A percentile compares a stretch with the other conserved stretches of the same genome.
Evolutionary conservation across 2,888 invertebrate genomes (phyloP).

Genomic region (Callimorpha dominula): DNA sequence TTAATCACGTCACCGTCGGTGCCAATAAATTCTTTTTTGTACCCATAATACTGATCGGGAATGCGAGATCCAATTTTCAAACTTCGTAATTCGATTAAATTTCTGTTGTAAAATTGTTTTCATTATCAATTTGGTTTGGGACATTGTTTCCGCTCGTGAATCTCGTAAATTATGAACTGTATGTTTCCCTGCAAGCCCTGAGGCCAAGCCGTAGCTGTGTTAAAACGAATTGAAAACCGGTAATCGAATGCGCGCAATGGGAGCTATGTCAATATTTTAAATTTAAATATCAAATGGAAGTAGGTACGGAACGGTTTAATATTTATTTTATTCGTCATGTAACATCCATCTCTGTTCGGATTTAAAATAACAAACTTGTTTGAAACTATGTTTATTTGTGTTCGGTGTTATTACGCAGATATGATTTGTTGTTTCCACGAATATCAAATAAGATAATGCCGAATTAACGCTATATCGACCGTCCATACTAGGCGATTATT

Average conservation of each 20-base stretch:
- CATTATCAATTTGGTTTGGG: conserved; percentile 80
- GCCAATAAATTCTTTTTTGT: conserved; percentile 57
- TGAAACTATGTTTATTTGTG: conserved; percentile 44
- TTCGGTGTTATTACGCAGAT: conserved; percentile 24
- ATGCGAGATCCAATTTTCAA: conserved; percentile 67
- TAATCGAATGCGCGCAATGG: conserved; percentile 84
- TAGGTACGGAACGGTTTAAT: conserved; percentile 63
- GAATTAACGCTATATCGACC: not conserved
- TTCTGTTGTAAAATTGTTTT: conserved; percentile 82
- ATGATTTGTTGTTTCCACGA: conserved; percentile 23
- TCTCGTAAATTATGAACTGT: conserved; percentile 83
- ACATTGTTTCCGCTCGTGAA: conserved; percentile 80
- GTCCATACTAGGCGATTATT: not conserved
- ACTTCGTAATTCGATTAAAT: conserved; percentile 76
- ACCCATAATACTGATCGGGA: conserved; percentile 55
- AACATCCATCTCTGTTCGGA: conserved; percentile 68
- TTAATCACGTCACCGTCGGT: conserved; percentile 49
- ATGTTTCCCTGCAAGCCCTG: conserved; percentile 78
- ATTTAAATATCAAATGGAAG: conserved; percentile 81
- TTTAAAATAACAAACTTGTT: conserved; percentile 60
- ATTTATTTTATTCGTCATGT: conserved; percentile 73
- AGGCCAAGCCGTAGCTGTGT: conserved; percentile 75
- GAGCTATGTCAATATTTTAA: conserved; percentile 84
- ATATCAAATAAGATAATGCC: not conserved
- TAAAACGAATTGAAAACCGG: conserved; percentile 85